Base-by-base conservation (phyloP, 2,113 vertebrate genomes). In the Theropithecus gelada region DNA sequence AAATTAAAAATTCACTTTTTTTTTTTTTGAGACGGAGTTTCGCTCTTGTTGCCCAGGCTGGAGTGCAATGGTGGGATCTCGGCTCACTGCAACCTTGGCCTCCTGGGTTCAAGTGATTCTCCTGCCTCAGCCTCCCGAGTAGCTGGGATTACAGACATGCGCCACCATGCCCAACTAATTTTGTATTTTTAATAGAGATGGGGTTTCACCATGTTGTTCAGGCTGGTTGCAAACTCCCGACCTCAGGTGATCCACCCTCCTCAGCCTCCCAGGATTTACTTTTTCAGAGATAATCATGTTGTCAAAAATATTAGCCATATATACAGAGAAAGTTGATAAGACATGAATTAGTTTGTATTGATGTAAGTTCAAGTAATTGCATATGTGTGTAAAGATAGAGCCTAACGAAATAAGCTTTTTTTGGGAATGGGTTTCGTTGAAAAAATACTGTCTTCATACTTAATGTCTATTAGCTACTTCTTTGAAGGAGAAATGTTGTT, bases 361-460 rank as follows among this genome's bases (percentile, higher is more conserved):
- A 25, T 72, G 2, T 93, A 64, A 72, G 27, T 81, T 10, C 72
- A 45, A 68, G 2, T 88, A 86, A 75, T 72, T 88, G 35, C 20
- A 80, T 70, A 79, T 84, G 25, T 95, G 32, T 75, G 12, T 84
- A 43, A 88, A 91, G 61, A 68, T 79, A 93, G 70, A 90, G n/a
- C 35, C 38, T 81, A 87, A 64, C 3, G 66, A 45, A 84, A 16
- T 82, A 61, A 30, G 14, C 35, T 75, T 68, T 78, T 48, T 55
- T 40, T 14, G 45, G 38, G 38, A 93, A 70, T 76, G 27, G 5
- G 23, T 92, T 94, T 94, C 23, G 6, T 75, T 75, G 75, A 55
- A 93, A 64, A 76, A 91, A 91, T 90, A 32, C 35, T 72, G 6
- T 92, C 66, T 84, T 88, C 38, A 45, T 68, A 84, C 22, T 59